Conservation (phyloP, 1,140 invertebrate genomes). For the Macrosteles quadrilineatus region DNA sequence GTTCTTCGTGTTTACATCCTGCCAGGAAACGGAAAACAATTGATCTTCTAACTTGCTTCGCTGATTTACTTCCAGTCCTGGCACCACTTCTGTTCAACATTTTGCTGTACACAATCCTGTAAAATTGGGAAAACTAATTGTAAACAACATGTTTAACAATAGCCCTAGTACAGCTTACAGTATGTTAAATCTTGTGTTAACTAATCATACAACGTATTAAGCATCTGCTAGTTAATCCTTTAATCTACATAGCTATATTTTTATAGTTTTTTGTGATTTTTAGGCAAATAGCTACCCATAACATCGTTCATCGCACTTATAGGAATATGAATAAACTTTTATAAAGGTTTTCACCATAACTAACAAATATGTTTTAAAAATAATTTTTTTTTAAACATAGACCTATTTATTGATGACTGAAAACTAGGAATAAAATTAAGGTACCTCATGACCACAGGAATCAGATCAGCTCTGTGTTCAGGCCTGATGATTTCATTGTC, state of each 20-base stretch:
- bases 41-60: conserved; percentile 66
- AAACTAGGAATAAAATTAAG: no score
- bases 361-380: neutral
- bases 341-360: neutral
- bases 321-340: neutral
- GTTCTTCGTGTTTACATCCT: conserved; percentile 75
- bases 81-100: conserved; percentile 75
- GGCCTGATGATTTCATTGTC: conserved; percentile 65
- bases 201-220: no score
- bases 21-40: conserved; percentile 83
- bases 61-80: conserved; percentile 70
- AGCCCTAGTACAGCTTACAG: no score
- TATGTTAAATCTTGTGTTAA: no score
- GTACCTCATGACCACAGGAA: conserved; percentile 76
- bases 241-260: no score
- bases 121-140: no score
- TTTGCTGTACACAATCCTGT: conserved; percentile 81
- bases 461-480: conserved; percentile 72
- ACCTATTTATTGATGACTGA: neutral
- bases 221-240: no score
- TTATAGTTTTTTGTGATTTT: no score
- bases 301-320: no score
- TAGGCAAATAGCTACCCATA: no score
- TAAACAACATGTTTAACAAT: no score
- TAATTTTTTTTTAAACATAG: neutral